Conservation (phyloP, 2,888 invertebrate genomes). For the Charanyca ferruginea region DNA sequence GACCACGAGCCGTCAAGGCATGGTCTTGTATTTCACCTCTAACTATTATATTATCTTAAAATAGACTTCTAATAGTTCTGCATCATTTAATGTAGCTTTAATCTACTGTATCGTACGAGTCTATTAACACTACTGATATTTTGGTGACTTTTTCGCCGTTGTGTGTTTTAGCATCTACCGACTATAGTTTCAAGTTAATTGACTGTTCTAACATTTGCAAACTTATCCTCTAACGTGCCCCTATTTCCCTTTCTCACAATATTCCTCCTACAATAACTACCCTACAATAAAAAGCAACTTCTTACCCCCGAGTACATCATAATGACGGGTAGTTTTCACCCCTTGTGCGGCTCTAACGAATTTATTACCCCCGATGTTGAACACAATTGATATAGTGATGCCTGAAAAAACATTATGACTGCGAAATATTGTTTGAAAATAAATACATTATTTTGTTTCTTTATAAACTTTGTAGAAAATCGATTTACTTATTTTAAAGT, state of each 20-base stretch:
- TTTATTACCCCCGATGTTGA: slow-evolving; percentile 72
- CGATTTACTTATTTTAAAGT: too few species aligned
- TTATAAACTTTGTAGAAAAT: background rate
- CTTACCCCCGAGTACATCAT: slow-evolving; percentile 57
- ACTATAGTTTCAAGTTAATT: too few species aligned
- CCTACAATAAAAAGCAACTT: slow-evolving; percentile 61
- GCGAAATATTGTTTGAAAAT: slow-evolving; percentile 24
- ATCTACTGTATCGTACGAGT: too few species aligned
- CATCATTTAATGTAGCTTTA: too few species aligned
- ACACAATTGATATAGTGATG: slow-evolving; percentile 60
- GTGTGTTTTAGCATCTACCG: too few species aligned
- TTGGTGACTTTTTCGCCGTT: too few species aligned
- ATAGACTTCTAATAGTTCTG: too few species aligned
- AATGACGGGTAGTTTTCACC: slow-evolving; percentile 83
- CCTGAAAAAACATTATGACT: slow-evolving; percentile 44
- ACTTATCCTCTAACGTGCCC: slow-evolving; percentile 2
- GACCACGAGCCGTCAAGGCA: too few species aligned
- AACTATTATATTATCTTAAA: too few species aligned
- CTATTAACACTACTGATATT: too few species aligned
- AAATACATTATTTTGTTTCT: background rate
- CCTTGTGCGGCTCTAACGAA: slow-evolving; percentile 72
- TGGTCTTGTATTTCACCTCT: too few species aligned
- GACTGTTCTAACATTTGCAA: background rate
- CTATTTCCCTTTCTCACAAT: slow-evolving; percentile 16
- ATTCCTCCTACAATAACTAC: slow-evolving; percentile 48